Percentiles rank a stretch among this genome's conserved stretches.
These are phyloP conservation scores for Cinclus cinclus DNA, from an alignment of 2,113 vertebrate species.

Conservation along the genomic window DNA sequence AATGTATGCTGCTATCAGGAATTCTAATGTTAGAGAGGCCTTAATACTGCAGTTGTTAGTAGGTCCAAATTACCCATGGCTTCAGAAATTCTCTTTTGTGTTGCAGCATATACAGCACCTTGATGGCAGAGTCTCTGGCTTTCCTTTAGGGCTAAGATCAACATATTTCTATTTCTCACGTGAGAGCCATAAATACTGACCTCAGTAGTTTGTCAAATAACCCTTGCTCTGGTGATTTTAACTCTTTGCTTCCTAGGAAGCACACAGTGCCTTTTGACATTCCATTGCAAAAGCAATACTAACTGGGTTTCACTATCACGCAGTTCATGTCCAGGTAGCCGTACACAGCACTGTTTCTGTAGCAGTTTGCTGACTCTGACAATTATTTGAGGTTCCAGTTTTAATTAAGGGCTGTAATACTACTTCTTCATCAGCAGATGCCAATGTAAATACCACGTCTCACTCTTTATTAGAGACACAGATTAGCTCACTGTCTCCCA, in stretches of 20 bases:
- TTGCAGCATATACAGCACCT: not conserved
- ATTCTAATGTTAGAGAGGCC: not conserved
- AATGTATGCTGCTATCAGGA: not conserved
- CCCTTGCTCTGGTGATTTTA: not conserved
- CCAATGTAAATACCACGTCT: rapidly evolving
- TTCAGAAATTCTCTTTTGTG: not conserved
- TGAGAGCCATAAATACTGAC: not conserved
- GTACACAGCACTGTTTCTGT: rapidly evolving
- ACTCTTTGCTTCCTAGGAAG: not conserved
- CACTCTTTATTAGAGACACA: rapidly evolving
- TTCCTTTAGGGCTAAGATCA: not conserved
- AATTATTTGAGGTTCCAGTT: not conserved
- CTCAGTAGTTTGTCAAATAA: not conserved
- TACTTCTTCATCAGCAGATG: not conserved
- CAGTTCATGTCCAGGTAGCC: not conserved
- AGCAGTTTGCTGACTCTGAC: not conserved
- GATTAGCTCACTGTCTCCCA: not conserved
- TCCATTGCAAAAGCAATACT: not conserved
- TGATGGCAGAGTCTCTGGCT: not conserved
- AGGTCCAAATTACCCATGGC: not conserved
- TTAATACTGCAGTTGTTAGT: not conserved
- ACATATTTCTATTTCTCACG: not conserved
- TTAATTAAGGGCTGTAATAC: not conserved
- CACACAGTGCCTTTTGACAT: rapidly evolving
- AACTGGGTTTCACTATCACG: no score